Conservation (phyloP, 2,113 vertebrate genomes). For the Rhinolophus sinicus region DNA sequence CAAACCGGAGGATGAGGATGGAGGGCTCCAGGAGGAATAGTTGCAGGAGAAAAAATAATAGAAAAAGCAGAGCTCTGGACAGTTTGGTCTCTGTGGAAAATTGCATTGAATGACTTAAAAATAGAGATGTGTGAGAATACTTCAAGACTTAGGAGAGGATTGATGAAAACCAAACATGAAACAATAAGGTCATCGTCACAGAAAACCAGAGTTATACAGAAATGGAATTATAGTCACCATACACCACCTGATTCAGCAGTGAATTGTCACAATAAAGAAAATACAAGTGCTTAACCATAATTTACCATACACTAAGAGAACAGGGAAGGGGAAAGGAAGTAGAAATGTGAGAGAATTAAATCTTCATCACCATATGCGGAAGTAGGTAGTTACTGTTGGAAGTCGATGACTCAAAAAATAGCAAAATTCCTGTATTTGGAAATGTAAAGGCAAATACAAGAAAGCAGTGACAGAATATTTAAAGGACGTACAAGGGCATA, state of each 20-base stretch:
- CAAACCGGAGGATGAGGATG: neutral
- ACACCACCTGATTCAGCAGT: neutral
- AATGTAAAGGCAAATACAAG: neutral
- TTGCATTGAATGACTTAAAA: neutral
- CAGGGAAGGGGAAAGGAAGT: neutral
- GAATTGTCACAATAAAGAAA: slow-evolving; percentile 23
- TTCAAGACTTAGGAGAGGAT: neutral
- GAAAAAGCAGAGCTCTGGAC: neutral
- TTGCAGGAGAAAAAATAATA: neutral
- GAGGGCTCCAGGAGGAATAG: neutral
- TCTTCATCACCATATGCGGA: neutral
- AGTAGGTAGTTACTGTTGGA: neutral
- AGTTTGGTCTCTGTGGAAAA: neutral
- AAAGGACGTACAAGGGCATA: neutral
- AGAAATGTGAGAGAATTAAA: neutral
- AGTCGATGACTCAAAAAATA: neutral
- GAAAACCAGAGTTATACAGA: neutral
- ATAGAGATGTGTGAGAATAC: neutral
- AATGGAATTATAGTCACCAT: neutral
- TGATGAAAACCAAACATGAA: neutral
- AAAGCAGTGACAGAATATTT: neutral
- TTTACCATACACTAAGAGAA: neutral
- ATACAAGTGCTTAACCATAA: neutral
- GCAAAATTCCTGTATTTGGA: neutral
- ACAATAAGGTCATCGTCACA: neutral